Base-by-base conservation (phyloP, 2,797 vertebrate species). In the Molossus alvarezi region DNA sequence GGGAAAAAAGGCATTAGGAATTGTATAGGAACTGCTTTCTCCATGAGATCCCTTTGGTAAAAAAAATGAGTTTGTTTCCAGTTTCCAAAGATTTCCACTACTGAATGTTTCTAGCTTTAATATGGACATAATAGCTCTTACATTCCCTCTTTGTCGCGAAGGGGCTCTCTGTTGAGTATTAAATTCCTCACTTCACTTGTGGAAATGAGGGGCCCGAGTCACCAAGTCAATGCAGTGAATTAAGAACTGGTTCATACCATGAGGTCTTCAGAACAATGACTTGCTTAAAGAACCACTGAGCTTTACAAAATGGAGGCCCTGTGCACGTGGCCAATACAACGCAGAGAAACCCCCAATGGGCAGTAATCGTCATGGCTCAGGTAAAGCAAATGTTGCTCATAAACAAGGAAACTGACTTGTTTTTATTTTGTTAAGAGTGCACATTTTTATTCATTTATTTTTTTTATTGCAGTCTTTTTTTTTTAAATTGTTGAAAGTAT, bases 161-260 rank as follows among this genome's bases (percentile, higher is more conserved):
- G 57, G 65, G 48, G 9, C 53, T 94, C 75, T 95, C 80, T 58
- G 65, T 51, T 65, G 60, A 92, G 57, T 89, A 60, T 62, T 69
- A 87, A 92, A 91, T 51, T 82, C 80, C n/a, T 97, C 64, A 53
- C 93, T 96, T 94, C 29, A 82, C 57, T 87, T 89, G 72, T 67
- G 55, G 76, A 93, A 94, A 23, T 62, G 60, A 91, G 76, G 27
- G 90, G 91, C 88, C 86, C 45, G 62, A 86, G 53, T 95, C 80
- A 92, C 90, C 73, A 48, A 94, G 86, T 96, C 90, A 87, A 25
- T 57, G 73, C 37, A 93, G 88, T 77, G 27, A 55, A 76, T 93
- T 92, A 71, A 2, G 29, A 86, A 69, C 84, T 90, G 53, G 27
- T 86, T 96, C 91, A 71, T 62, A 69, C 80, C 45, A 86, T 18